Evolutionary conservation across 2,888 invertebrate species (phyloP).

Genomic region (Eubasilissa splendida): DNA sequence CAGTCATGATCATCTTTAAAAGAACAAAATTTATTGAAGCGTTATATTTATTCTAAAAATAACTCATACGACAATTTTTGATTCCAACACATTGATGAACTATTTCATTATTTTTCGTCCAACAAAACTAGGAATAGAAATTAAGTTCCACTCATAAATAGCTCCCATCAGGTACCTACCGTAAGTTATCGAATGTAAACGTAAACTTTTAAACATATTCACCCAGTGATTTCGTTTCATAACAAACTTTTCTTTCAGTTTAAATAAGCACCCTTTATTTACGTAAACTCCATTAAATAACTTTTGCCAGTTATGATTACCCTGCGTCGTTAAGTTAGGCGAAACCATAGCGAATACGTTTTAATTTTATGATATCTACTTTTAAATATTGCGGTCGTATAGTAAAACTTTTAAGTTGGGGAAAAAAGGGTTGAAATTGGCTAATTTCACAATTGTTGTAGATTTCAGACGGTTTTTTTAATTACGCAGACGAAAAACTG

Average conservation of each 20-base stretch:
- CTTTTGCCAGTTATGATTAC: slow-evolving; percentile 29
- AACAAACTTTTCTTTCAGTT: slow-evolving; percentile 16
- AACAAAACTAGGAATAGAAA: no score
- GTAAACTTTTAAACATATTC: slow-evolving; percentile 1
- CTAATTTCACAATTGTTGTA: background rate
- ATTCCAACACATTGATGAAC: no score
- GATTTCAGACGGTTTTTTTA: no score
- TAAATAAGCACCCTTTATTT: slow-evolving; percentile 28
- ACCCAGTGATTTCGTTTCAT: background rate
- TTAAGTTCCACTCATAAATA: no score
- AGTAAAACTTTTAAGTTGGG: slow-evolving; percentile 26
- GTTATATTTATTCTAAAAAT: no score
- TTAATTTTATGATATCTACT: slow-evolving; percentile 14
- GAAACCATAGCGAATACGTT: background rate
- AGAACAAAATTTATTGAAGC: no score
- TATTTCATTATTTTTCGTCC: no score
- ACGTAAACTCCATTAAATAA: slow-evolving; percentile 29
- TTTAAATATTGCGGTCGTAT: slow-evolving; percentile 16
- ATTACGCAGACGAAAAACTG: no score
- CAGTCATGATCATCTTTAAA: no score
- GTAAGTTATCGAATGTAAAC: background rate
- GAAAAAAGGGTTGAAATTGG: slow-evolving; percentile 3
- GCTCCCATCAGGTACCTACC: no score
- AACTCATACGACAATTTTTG: no score
- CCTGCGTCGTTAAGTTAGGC: slow-evolving; percentile 12